Base-by-base conservation (phyloP, 2,888 invertebrate species). In the Aleiodes alternator region DNA sequence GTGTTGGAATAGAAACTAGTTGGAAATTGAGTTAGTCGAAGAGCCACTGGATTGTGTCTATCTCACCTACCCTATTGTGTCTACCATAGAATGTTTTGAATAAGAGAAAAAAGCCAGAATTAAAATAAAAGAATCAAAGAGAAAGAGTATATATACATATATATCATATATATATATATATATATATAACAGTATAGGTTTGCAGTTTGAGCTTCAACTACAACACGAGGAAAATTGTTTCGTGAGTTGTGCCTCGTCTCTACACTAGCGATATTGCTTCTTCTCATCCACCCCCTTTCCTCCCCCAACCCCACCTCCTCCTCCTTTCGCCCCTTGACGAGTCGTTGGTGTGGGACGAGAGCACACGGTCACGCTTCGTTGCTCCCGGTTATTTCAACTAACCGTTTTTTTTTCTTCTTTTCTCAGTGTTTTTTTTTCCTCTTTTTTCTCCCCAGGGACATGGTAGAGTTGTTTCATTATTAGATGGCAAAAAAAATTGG, bases 221-320 rank as follows among this genome's bases (percentile, higher is more conserved):
- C 48, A 64, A 14, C 64, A 64, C 64, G 64, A 7, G 64, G 64
- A 34, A 64, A 64, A 64, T 64, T 64, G 64, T 64, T 64, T 64
- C 48, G 64, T 69, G 70, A 75, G 74, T 78, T 76, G 76, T 75
- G 74, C 69, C 71, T 51, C 73, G 38, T 69, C 70, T 70, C 72
- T 59, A 76, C 76, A 53, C 43, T 34, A 51, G 53, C 70, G 72
- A 56, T 72, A 72, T 72, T 70, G 76, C 59, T 72, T 74, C 57
- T 50, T 38, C 38, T 64, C 56, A 34, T 64, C 55, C 38, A 11
- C 43, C 14, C 57, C 68, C 50, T 68, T 23, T 23, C 23, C 23
- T 23, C 51, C 51, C 59, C 23, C 23, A 1, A 1, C 23, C 2
- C 53, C 34, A 64, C 55, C 51, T 61, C 56, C 38, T 14, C 43